Base-by-base conservation (phyloP, 2,888 invertebrate species). In the Cryptus viduatorius region DNA sequence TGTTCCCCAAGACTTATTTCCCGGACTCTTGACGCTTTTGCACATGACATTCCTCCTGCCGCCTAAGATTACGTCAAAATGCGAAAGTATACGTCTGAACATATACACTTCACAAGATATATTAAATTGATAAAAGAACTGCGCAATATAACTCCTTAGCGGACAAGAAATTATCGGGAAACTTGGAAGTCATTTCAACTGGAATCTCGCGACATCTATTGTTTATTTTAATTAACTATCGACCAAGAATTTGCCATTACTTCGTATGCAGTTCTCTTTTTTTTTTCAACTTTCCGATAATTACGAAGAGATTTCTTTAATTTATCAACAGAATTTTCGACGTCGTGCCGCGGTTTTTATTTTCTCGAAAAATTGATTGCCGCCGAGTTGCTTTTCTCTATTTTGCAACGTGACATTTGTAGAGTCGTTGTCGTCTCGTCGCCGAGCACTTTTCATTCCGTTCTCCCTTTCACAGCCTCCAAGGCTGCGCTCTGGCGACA, bases 1-100 rank as follows among this genome's bases (percentile, higher is more conserved):
- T 44, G 14, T 56, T 82, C 59, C 44, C 64, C n/a, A 44, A 69
- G 16, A 59, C 79, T 77, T 72, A 80, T 83, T 80, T 84, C 77
- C 59, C 14, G 46, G n/a, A 83, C 69, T 75, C 46, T 53, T 53
- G 14, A 42, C 31, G 56, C 76, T 19, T 67, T 37, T 10, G n/a
- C 65, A 19, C 16, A 19, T 14, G 24, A 48, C 53, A 59, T n/a
- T 68, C 56, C n/a, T 14, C 19, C 31, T 56, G 24, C 53, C 53
- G 16, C 1, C 56, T 4, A 37, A 29, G 12, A n/a, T n/a, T 31
- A 29, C 14, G 61, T 31, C 61, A n/a, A 37, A 29, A n/a, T 61
- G 31, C 31, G 12, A 37, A 37, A 14, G 12, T 29, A 5, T 24
- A 31, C n/a, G 37, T 37, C 37, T 37, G 37, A 56, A 24, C 24